Evolutionary conservation across 2,113 vertebrate genomes (phyloP).

Genomic region (Shinisaurus crocodilurus): DNA sequence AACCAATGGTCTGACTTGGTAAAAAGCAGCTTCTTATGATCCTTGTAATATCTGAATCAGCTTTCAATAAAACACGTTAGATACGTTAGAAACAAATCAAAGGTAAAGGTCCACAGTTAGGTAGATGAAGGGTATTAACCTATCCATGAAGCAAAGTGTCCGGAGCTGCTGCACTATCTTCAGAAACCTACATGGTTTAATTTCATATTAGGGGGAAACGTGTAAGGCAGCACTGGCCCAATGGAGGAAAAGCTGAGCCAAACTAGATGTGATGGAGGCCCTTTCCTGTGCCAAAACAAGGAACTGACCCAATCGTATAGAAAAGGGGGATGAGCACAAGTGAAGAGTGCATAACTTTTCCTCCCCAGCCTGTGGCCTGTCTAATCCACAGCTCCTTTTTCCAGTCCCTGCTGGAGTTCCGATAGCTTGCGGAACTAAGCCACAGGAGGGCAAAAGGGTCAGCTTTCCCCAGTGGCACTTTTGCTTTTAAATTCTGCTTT

Average conservation of each 20-base stretch:
- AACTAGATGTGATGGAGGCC: not conserved
- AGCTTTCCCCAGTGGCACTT: not conserved
- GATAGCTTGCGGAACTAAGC: not conserved
- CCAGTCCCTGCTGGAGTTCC: not conserved
- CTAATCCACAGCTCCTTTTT: not conserved
- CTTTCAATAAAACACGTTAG: no score
- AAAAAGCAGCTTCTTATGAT: not conserved
- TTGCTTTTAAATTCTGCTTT: not conserved
- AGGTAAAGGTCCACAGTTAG: no score
- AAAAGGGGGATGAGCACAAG: not conserved
- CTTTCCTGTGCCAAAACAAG: not conserved
- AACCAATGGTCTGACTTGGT: no score
- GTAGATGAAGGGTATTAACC: not conserved
- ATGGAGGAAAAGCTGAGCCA: not conserved
- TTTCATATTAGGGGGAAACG: not conserved
- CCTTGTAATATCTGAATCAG: not conserved
- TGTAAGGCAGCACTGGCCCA: not conserved
- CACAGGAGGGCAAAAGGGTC: not conserved
- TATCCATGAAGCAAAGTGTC: not conserved
- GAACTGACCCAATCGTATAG: not conserved
- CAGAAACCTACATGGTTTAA: not conserved
- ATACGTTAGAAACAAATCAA: not conserved
- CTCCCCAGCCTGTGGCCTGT: no score
- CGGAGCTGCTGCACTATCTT: not conserved
- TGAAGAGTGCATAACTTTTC: not conserved